Base-by-base conservation (phyloP, 1,140 invertebrate genomes). In the Piezodorus guildinii region DNA sequence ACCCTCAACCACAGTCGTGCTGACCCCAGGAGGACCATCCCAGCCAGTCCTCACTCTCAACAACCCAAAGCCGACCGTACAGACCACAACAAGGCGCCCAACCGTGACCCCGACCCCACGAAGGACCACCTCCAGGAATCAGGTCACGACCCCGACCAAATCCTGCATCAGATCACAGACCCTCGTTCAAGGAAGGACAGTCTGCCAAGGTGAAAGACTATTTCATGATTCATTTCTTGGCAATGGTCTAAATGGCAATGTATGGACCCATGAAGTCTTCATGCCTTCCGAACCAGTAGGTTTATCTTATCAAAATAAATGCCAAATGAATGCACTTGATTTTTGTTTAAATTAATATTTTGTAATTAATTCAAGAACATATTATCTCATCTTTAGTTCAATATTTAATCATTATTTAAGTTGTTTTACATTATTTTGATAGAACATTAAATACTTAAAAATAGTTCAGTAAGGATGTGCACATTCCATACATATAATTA, bases 161-260 rank as follows among this genome's bases (percentile, higher is more conserved):
- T 27, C 30, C 14, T 69, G 66, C 61, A 43, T 30, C 15, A 14
- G 27, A n/a, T 69, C 68, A 2, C 9, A 45, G 19, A 69, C 68
- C 16, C 19, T 51, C n/a, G 61, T 67, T 3, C 63, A 60, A 21
- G 68, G 68, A 52, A 54, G 64, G 21, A 58, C 45, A 19, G 66
- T 54, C 1, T 69, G 66, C 56, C 58, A 63, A 62, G 66, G 66
- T 6, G 30, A 54, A 25, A 23, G 51, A 8, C 16, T 69, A n/a
- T 69, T 69, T 46, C 54, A 52, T 19, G 68, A 69, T 16, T 58
- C 59, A 46, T 69, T 69, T 45, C n/a, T 44, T 17, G 46, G 21
- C n/a, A 15, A 21, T 15, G 60, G n/a, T 14, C 10, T 60, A 16
- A 21, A 60, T 23, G 15, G 3, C 19, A 23, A 51, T 15, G 58